These are phyloP conservation scores for Cataglyphis albicans DNA, from an alignment of 2,888 invertebrate genomes.

Conservation along the genomic window DNA sequence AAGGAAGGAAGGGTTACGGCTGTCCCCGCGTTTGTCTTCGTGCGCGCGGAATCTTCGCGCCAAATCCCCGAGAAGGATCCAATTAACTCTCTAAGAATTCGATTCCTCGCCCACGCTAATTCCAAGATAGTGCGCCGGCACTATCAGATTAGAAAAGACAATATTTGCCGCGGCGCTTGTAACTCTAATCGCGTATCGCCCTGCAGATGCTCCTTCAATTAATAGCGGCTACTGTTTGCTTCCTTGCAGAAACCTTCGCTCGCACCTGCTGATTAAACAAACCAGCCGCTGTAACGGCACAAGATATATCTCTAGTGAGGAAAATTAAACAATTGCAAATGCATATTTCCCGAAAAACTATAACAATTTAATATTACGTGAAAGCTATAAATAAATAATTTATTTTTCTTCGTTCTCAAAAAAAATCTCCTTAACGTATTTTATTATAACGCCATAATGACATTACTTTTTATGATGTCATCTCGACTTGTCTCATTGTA, in stretches of 20 bases:
- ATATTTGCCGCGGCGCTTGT: constrained; percentile 76
- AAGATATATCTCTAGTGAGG: constrained; percentile 23
- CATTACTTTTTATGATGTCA: background rate
- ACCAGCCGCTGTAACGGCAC: constrained; percentile 15
- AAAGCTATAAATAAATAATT: background rate
- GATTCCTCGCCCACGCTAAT: constrained; percentile 79
- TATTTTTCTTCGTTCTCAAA: background rate
- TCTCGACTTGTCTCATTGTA: constrained; percentile 1
- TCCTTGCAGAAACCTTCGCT: constrained; percentile 59
- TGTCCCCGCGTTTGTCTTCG: constrained; percentile 75
- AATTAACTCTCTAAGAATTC: constrained; percentile 81
- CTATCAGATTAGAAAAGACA: constrained; percentile 76
- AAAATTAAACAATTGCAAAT: constrained; percentile 27
- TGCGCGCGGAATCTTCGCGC: constrained; percentile 74
- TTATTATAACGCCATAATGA: background rate
- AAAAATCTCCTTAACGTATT: background rate
- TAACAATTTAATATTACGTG: background rate
- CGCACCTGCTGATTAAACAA: constrained; percentile 57
- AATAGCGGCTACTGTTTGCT: constrained; percentile 70
- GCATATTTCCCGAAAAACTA: background rate
- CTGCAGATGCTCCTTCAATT: constrained; percentile 72
- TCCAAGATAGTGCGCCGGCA: constrained; percentile 78
- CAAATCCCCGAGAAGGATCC: constrained; percentile 75
- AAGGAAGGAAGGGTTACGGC: constrained; percentile 76
- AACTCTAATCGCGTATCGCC: constrained; percentile 72